These are phyloP conservation scores for Calycopis cecrops DNA, from an alignment of 1,140 invertebrate genomes.

Conservation along the genomic window DNA sequence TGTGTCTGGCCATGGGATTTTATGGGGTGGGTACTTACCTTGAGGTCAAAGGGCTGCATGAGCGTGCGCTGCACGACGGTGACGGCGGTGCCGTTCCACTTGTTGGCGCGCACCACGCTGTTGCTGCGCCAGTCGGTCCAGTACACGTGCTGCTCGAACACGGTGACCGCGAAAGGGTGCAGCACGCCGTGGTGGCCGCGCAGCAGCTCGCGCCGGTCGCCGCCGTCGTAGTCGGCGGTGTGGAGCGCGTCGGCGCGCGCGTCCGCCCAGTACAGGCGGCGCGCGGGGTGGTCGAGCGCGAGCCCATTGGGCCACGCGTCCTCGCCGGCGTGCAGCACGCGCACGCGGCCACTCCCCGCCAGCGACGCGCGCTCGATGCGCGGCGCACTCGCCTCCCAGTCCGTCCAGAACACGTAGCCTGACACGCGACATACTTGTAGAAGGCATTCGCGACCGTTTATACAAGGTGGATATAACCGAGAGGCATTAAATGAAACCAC, in stretches of 20 bases:
- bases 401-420: constrained; percentile 87
- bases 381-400: constrained; percentile 88
- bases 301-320: constrained; percentile 93
- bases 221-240: constrained; percentile 87
- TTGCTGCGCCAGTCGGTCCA: constrained; percentile 95
- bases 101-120: constrained; percentile 82
- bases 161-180: constrained; percentile 93
- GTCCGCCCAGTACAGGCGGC: constrained; percentile 70
- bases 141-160: constrained; percentile 89
- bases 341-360: constrained; percentile 81
- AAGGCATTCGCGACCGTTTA: too few species aligned
- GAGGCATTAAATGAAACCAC: too few species aligned
- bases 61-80: constrained; percentile 81
- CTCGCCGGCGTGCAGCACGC: constrained; percentile 76
- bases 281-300: constrained; percentile 86
- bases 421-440: constrained; percentile 8
- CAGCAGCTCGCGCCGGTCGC: constrained; percentile 81
- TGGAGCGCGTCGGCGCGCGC: constrained; percentile 87
- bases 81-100: constrained; percentile 80
- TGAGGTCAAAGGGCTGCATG: constrained; percentile 87
- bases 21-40: constrained; percentile 30
- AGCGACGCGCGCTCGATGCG: constrained; percentile 91
- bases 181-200: constrained; percentile 81
- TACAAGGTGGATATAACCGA: too few species aligned
- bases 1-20: too few species aligned